These are phyloP conservation scores for Coreoperca whiteheadi DNA, from an alignment of 2,113 vertebrate genomes.

Conservation along the genomic window DNA sequence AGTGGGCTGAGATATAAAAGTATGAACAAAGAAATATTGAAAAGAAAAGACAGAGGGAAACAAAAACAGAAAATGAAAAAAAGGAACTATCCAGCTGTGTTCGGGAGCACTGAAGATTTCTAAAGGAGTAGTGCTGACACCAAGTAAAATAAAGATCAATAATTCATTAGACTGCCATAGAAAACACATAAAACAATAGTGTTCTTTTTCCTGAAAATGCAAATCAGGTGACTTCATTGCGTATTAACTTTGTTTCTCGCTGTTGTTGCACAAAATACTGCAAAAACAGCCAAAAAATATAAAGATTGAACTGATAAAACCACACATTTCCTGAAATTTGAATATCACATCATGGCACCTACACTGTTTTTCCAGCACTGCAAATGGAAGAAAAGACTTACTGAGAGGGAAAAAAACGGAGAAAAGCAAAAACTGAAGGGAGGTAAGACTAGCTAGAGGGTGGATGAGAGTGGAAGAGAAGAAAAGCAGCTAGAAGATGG, in stretches of 20 bases:
- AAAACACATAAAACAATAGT: slow-evolving; percentile 74
- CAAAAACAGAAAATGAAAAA: slow-evolving; percentile 12
- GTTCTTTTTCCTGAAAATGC: slow-evolving; percentile 72
- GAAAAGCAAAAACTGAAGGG: neutral
- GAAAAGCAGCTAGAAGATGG: slow-evolving; percentile 34
- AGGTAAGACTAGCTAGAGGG: slow-evolving; percentile 19
- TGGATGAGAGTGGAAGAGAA: neutral
- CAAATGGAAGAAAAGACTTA: slow-evolving; percentile 42
- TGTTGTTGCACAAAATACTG: slow-evolving; percentile 36
- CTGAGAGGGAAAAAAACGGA: neutral
- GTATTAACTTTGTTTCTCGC: slow-evolving; percentile 66
- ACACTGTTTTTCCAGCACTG: slow-evolving; percentile 55
- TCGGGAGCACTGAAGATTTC: slow-evolving; percentile 55
- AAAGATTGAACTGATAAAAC: slow-evolving; percentile 57
- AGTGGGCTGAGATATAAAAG: slow-evolving; percentile 7
- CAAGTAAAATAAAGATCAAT: slow-evolving; percentile 83
- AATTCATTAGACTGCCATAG: slow-evolving; percentile 81
- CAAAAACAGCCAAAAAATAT: slow-evolving; percentile 34
- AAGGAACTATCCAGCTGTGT: slow-evolving; percentile 19
- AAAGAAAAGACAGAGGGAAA: slow-evolving; percentile 23
- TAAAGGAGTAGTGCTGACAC: slow-evolving; percentile 73
- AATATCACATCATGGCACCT: slow-evolving; percentile 59
- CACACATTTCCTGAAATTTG: slow-evolving; percentile 50
- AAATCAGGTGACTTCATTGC: slow-evolving; percentile 76
- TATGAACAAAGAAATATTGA: slow-evolving; percentile 14